Evolutionary conservation across 37 sponge, comb jelly and placozoan genomes (phyloP).

Genomic region (Spongilla lacustris): DNA sequence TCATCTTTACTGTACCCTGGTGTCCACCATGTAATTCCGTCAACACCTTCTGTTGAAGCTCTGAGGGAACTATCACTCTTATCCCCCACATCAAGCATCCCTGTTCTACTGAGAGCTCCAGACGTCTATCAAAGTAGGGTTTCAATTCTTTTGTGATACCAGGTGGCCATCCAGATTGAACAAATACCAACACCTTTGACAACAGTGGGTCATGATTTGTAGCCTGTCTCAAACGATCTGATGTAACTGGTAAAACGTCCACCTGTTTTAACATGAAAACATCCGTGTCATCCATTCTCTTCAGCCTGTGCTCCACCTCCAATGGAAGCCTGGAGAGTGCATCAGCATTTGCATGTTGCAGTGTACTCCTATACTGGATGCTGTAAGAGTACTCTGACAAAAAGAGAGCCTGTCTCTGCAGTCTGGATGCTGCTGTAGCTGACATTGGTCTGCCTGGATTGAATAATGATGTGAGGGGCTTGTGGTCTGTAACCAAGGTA

Average conservation of each 20-base stretch:
- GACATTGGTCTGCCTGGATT: constrained; percentile 33
- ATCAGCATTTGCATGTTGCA: constrained; percentile 65
- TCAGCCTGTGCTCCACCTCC: background rate
- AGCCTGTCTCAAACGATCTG: background rate
- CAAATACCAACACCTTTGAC: constrained; percentile 36
- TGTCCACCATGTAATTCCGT: constrained; percentile 17
- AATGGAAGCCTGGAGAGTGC: constrained; percentile 50
- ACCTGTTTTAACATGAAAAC: constrained; percentile 17
- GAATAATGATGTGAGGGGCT: constrained; percentile 43
- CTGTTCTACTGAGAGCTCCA: background rate
- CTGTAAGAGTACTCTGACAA: constrained; percentile 34
- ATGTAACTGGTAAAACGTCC: constrained; percentile 18
- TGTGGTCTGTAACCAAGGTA: constrained; percentile 56
- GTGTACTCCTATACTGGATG: constrained; percentile 39
- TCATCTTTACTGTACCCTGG: constrained; percentile 20
- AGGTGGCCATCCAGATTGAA: constrained; percentile 47
- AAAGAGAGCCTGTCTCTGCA: constrained; percentile 52
- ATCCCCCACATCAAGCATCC: constrained; percentile 14
- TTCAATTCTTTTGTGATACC: background rate
- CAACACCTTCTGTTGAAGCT: background rate
- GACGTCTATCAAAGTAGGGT: background rate
- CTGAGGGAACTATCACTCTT: background rate
- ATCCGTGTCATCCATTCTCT: background rate
- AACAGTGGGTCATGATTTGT: constrained; percentile 39
- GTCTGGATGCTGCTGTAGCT: constrained; percentile 27